A percentile compares a stretch with the other conserved stretches of the same genome.
These are phyloP conservation scores for Leucoptera coffeella DNA, from an alignment of 2,888 invertebrate species.

Conservation along the genomic window DNA sequence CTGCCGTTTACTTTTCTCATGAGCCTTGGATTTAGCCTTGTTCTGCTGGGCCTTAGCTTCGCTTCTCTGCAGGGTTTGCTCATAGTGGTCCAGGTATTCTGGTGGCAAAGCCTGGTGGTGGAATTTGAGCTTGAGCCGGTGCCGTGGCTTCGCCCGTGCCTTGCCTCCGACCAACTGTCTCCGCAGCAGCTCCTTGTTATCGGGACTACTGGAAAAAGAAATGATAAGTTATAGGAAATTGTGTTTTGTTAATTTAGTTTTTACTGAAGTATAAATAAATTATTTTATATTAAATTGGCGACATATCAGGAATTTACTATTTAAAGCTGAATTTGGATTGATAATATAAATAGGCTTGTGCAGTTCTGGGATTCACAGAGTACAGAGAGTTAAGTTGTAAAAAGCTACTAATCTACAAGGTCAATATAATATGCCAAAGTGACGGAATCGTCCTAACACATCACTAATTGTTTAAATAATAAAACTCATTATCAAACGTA, in stretches of 20 bases:
- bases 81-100: slow-evolving; percentile 74
- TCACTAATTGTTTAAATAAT: too few species aligned
- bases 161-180: slow-evolving; percentile 37
- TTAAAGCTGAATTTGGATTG: not conserved
- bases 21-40: slow-evolving; percentile 21
- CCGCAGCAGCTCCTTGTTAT: slow-evolving; percentile 38
- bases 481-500: too few species aligned
- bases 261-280: not conserved
- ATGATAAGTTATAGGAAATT: not conserved
- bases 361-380: too few species aligned
- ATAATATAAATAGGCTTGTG: not conserved
- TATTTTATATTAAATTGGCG: too few species aligned
- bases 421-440: too few species aligned
- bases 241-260: not conserved
- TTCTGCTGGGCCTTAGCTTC: slow-evolving; percentile 22
- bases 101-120: slow-evolving; percentile 75
- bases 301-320: too few species aligned
- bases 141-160: slow-evolving; percentile 51
- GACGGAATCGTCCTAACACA: too few species aligned
- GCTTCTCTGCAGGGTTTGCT: slow-evolving; percentile 59
- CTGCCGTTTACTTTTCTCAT: slow-evolving; percentile 24
- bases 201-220: slow-evolving; percentile 24
- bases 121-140: slow-evolving; percentile 70
- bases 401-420: too few species aligned
- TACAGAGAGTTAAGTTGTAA: too few species aligned